Evolutionary conservation across 2,888 invertebrate genomes (phyloP).

Genomic region (Quadroppia sp.): DNA sequence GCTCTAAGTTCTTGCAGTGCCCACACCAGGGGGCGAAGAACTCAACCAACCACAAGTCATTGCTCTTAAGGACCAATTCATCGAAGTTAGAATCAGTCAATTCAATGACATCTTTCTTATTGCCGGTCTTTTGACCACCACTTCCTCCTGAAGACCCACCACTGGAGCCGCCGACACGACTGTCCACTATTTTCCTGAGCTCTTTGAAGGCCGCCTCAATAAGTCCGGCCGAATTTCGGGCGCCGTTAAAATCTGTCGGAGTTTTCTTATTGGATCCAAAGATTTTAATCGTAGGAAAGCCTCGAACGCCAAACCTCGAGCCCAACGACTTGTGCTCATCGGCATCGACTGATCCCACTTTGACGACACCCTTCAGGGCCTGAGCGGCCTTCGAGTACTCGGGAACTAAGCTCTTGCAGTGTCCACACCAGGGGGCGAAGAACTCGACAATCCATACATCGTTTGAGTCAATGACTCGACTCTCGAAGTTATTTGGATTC

Average conservation of each 20-base stretch:
- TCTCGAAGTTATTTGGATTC: slow-evolving; percentile 81
- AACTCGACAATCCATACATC: slow-evolving; percentile 93
- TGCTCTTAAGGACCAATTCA: slow-evolving; percentile 79
- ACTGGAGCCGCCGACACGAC: slow-evolving; percentile 61
- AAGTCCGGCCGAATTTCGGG: slow-evolving; percentile 76
- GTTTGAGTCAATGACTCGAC: slow-evolving; percentile 73
- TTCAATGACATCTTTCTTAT: slow-evolving; percentile 69
- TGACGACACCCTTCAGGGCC: slow-evolving; percentile 85
- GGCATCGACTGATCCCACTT: slow-evolving; percentile 90
- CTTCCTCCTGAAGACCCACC: slow-evolving; percentile 53
- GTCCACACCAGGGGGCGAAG: slow-evolving; percentile 59
- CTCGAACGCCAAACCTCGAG: slow-evolving; percentile 72
- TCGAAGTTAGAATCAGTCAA: slow-evolving; percentile 95
- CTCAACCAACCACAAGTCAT: slow-evolving; percentile 95
- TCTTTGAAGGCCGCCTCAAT: slow-evolving; percentile 79
- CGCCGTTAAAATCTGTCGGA: slow-evolving; percentile 78
- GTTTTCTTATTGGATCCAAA: slow-evolving; percentile 72
- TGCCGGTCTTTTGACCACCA: slow-evolving; percentile 47
- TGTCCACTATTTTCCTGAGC: slow-evolving; percentile 68
- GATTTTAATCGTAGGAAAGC: slow-evolving; percentile 95
- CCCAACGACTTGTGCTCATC: slow-evolving; percentile 79
- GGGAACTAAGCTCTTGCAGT: slow-evolving; percentile 76
- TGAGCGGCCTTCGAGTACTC: slow-evolving; percentile 91
- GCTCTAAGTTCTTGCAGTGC: slow-evolving; percentile 74
- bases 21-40: slow-evolving; percentile 63